Evolutionary conservation across 2,797 vertebrate species (phyloP).

Genomic region (Phataginus tetradactyla): DNA sequence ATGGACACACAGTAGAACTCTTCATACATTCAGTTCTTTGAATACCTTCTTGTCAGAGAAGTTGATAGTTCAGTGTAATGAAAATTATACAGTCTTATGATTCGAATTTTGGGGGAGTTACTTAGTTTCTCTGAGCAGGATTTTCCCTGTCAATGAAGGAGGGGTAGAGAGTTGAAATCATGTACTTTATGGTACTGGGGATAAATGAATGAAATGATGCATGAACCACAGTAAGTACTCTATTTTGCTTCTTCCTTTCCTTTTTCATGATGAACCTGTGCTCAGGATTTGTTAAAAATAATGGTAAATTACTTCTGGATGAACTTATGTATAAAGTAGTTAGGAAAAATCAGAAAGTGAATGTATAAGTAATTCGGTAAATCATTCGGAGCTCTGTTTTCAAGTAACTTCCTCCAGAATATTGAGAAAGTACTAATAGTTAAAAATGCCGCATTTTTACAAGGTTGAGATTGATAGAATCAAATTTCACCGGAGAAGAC

Average conservation of each 20-base stretch:
- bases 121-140: background rate
- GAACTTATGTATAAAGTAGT: background rate
- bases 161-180: background rate
- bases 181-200: background rate
- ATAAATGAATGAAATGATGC: background rate
- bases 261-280: background rate
- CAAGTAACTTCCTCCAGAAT: background rate
- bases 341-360: background rate
- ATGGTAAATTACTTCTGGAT: background rate
- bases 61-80: background rate
- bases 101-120: background rate
- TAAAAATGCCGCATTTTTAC: background rate
- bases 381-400: background rate
- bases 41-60: background rate
- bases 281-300: conserved; percentile 19
- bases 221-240: background rate
- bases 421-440: background rate
- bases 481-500: background rate
- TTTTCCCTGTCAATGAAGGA: background rate
- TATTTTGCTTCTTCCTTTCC: background rate
- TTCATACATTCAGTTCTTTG: background rate
- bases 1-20: background rate
- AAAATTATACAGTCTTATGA: background rate
- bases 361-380: background rate
- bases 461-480: background rate